Base-by-base conservation (phyloP, 2,797 vertebrate species). In the Rhyacichthys aspro region DNA sequence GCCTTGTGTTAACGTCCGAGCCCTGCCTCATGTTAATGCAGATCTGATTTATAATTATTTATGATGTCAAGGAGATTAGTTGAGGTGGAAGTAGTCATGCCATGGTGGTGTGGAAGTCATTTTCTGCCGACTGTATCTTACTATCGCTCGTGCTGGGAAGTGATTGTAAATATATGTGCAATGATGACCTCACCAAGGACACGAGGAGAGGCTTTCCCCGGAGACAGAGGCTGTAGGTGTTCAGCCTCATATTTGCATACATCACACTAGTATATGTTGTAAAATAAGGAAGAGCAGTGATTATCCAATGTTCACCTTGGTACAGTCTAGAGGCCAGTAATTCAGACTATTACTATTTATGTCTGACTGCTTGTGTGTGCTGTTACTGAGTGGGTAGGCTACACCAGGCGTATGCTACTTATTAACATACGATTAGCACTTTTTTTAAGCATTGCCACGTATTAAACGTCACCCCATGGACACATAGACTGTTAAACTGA, bases 161-260 rank as follows among this genome's bases (percentile, higher is more conserved):
- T 60, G 60, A 41, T 39, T 63, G 65, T 38, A 68, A 68, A 63
- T 50, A 54, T 61, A 38, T 52, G 33, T 18, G 34, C 56, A 46
- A 2, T 14, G 17, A 11, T 57, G 63, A 76, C 78, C 76, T 83
- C 52, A 63, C 55, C 72, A 77, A 83, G 78, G 83, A 85, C 72
- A 67, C 1, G 49, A 58, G 53, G 72, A 74, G 53, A 76, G 43
- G 56, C 52, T 67, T 45, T 45, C 65, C 72, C 61, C 39, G 43
- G 72, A 78, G 74, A 63, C 10, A 15, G 33, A 43, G 70, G 71
- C 46, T 19, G 38, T 52, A 57, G 54, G 57, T 12, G 33, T 68
- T 70, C 73, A 63, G 55, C 44, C 28, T 56, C 41, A 37, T 42
- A 78, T 87, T 84, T 80, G 81, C 78, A 81, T 85, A 72, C 46